Conservation (phyloP, 2,888 invertebrate species). For the Drosophila multiciliata region DNA sequence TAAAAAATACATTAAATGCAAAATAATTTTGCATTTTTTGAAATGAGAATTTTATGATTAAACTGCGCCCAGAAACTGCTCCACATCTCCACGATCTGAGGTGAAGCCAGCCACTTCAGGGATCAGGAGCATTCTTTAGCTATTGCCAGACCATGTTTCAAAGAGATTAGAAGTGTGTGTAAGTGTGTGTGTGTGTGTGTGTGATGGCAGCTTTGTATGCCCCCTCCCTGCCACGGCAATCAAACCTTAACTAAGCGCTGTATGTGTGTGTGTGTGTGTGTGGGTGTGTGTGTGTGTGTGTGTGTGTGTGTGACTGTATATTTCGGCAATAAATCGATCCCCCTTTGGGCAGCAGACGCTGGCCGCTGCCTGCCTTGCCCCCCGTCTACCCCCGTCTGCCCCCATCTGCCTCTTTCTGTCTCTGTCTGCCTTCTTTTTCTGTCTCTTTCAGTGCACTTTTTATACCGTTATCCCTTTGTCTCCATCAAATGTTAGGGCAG, state of each 20-base stretch:
- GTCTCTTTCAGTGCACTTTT: constrained; percentile 1
- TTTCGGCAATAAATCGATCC: constrained; percentile 28
- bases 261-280: neutral
- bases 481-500: constrained; percentile 38
- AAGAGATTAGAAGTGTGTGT: neutral
- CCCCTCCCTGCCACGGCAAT: neutral
- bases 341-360: constrained; percentile 9
- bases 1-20: neutral
- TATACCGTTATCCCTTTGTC: constrained; percentile 43
- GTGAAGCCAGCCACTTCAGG: neutral
- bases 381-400: neutral
- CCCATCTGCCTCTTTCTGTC: neutral
- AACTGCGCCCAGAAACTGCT: neutral
- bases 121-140: neutral
- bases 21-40: neutral
- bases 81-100: neutral
- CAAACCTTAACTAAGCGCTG: neutral
- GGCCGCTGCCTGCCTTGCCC: neutral
- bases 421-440: neutral
- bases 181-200: too few species aligned
- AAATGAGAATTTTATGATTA: neutral
- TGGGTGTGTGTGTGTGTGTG: neutral
- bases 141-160: neutral
- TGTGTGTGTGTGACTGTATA: neutral
- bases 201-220: neutral